Base-by-base conservation (phyloP, 2,888 invertebrate genomes). In the Ceraclea dissimilis region DNA sequence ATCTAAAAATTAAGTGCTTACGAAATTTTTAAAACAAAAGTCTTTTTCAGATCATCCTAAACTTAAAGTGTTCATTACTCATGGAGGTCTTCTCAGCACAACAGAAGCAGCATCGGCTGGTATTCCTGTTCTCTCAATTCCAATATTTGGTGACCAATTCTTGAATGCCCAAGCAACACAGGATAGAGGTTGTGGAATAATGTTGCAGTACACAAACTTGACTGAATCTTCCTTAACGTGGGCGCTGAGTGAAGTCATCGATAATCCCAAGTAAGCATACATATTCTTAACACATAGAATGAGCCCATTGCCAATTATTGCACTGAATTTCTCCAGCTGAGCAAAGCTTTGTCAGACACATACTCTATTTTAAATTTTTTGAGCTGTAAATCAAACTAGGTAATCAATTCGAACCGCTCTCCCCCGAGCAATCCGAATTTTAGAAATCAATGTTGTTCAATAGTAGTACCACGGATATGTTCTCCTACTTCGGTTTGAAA, bases 1-100 rank as follows among this genome's bases (percentile, higher is more conserved):
- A n/a, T n/a, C n/a, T n/a, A n/a, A n/a, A n/a, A n/a, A 26, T 26
- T 26, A 6, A 26, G 4, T 10, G 10, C 10, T 26, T 26, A 10
- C 13, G 13, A 8, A 13, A 39, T 39, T 39, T 13, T 13, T 39
- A 39, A 13, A 16, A 39, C 16, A n/a, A 31, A 8, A 39, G 16
- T 39, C 39, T 39, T 20, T 57, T 43, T 43, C 51, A 26, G 72
- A 70, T 0, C 75, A 75, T 65, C 68, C 70, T 1, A 74, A 73
- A 20, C 54, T 69, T 1, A 69, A 68, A 54, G 60, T 73, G 0
- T 80, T 82, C 62, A 76, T 82, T 50, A 78, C 79, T 0, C 81
- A 81, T 63, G 80, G 79, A 4, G 81, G 79, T 10, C 71, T 77
- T 50, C 75, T 78, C 20, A 74, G 78, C 44, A 64, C 76, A 1